These are phyloP conservation scores for Volucella inanis DNA, from an alignment of 2,888 invertebrate species.

Conservation along the genomic window DNA sequence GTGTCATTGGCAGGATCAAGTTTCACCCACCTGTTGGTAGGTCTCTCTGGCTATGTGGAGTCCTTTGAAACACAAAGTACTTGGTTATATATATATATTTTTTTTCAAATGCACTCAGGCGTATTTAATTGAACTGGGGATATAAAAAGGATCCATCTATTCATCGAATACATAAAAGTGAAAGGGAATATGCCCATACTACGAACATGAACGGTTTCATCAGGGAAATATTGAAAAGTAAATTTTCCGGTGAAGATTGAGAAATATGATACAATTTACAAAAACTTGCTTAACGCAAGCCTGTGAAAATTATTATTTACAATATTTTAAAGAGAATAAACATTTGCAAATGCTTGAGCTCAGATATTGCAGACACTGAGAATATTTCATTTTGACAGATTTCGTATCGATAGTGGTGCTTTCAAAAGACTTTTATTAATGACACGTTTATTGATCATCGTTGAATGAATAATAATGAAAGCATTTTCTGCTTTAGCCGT, in stretches of 20 bases:
- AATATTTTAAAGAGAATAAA: too few relatives aligned
- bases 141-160: constrained; percentile 31
- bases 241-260: constrained; percentile 1
- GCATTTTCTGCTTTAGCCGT: too few relatives aligned
- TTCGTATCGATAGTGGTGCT: constrained; percentile 3
- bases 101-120: constrained; percentile 36
- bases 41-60: too few relatives aligned
- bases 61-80: constrained; percentile 3
- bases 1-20: not conserved
- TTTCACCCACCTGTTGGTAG: not conserved
- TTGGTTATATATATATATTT: not conserved
- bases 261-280: not conserved
- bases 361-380: not conserved
- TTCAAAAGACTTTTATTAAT: not conserved
- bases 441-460: constrained; percentile 4
- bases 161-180: not conserved
- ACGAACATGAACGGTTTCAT: too few relatives aligned
- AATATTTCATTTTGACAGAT: constrained; percentile 11
- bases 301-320: too few relatives aligned
- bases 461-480: constrained; percentile 5
- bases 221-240: not conserved
- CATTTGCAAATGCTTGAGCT: too few relatives aligned
- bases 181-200: not conserved
- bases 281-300: too few relatives aligned
- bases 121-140: constrained; percentile 39